Percentiles rank a stretch among this genome's conserved stretches.
Conservation (phyloP, 2,113 vertebrate genomes). For the Saguinus midas region DNA sequence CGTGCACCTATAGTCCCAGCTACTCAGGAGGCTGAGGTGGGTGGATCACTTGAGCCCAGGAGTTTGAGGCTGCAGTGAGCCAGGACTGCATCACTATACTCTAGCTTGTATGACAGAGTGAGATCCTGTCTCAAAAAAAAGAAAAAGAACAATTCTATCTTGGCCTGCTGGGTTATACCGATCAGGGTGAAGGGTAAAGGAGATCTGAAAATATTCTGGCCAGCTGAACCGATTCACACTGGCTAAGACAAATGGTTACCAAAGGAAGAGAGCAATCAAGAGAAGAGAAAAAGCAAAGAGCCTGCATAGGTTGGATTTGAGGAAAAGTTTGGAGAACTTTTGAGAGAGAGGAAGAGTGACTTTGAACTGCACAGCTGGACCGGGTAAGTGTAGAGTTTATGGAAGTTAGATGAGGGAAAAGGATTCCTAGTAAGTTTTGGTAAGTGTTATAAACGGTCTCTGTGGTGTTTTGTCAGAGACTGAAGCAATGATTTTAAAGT, state of each 20-base stretch:
- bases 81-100: no score
- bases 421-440: not conserved
- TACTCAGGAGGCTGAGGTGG: no score
- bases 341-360: not conserved
- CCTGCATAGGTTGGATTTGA: not conserved
- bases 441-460: not conserved
- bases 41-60: no score
- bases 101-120: no score
- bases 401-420: not conserved
- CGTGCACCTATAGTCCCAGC: no score
- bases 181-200: not conserved
- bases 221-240: not conserved
- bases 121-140: no score
- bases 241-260: not conserved
- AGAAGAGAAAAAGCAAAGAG: not conserved
- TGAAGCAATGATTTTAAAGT: not conserved
- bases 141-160: not conserved
- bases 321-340: not conserved
- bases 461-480: not conserved
- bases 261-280: not conserved
- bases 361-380: not conserved
- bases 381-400: not conserved
- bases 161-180: not conserved
- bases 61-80: no score
- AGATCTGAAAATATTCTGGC: not conserved